Percentiles rank a stretch among this genome's conserved stretches.
Conservation (phyloP, 2,888 invertebrate genomes). For the Xestia ashworthii region DNA sequence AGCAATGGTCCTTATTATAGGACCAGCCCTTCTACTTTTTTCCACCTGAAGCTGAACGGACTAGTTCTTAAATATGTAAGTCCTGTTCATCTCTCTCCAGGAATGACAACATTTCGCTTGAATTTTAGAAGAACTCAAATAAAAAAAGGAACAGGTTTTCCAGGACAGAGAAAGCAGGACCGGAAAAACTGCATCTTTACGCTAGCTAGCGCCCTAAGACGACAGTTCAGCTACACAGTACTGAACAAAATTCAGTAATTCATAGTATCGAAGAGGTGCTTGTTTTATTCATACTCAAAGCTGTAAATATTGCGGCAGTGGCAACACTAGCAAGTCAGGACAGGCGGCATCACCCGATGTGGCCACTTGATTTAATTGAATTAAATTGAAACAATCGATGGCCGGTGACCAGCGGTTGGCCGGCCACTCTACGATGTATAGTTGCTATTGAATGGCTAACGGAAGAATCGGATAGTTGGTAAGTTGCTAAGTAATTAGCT, state of each 20-base stretch:
- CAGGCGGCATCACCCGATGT: constrained; percentile 73
- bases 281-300: constrained; percentile 47
- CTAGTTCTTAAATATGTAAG: not conserved
- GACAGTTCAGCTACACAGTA: not conserved
- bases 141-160: not conserved
- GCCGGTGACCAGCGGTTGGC: constrained; percentile 60
- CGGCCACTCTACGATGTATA: constrained; percentile 60
- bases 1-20: too few species aligned
- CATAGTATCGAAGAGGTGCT: not conserved
- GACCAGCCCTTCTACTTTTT: too few species aligned
- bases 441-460: constrained; percentile 30
- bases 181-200: not conserved
- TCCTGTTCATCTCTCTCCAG: not conserved
- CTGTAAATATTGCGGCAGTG: constrained; percentile 66
- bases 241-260: not conserved
- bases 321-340: constrained; percentile 67
- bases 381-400: constrained; percentile 85
- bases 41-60: too few species aligned
- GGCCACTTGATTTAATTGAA: constrained; percentile 87
- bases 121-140: not conserved
- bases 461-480: constrained; percentile 24
- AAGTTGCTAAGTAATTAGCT: not conserved
- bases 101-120: not conserved
- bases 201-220: not conserved
- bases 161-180: not conserved